Evolutionary conservation across 2,888 invertebrate species (phyloP).

Genomic region (Chironomus riparius): DNA sequence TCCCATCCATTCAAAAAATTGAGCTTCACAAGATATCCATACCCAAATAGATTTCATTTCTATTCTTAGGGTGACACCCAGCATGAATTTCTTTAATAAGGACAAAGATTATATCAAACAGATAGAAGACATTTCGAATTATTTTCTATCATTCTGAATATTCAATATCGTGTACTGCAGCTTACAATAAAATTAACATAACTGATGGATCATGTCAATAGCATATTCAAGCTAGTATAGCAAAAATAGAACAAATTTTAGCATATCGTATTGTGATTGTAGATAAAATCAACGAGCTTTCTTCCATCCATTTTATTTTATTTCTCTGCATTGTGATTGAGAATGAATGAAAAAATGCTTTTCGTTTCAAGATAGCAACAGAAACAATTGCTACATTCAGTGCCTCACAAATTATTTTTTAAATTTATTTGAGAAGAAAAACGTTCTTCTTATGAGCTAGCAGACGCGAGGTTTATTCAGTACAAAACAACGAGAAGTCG

Average conservation of each 20-base stretch:
- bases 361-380: neutral
- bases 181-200: conserved; percentile 16
- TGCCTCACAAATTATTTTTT: conserved; percentile 20
- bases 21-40: too few relatives aligned
- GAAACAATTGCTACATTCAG: neutral
- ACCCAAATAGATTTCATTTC: too few relatives aligned
- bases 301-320: too few relatives aligned
- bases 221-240: too few relatives aligned
- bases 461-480: too few relatives aligned
- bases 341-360: neutral
- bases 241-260: neutral
- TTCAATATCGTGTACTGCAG: neutral
- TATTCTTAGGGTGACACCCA: too few relatives aligned
- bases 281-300: neutral
- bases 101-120: too few relatives aligned
- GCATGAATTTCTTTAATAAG: too few relatives aligned
- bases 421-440: conserved; percentile 18
- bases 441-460: neutral
- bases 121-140: too few relatives aligned
- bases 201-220: neutral
- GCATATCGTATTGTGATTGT: neutral
- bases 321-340: neutral
- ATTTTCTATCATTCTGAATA: neutral
- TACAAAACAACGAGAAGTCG: too few relatives aligned
- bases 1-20: neutral